A percentile compares a stretch with the other conserved stretches of the same genome.
Evolutionary conservation across 1,140 invertebrate genomes (phyloP).

Genomic region (Calliphora vicina): DNA sequence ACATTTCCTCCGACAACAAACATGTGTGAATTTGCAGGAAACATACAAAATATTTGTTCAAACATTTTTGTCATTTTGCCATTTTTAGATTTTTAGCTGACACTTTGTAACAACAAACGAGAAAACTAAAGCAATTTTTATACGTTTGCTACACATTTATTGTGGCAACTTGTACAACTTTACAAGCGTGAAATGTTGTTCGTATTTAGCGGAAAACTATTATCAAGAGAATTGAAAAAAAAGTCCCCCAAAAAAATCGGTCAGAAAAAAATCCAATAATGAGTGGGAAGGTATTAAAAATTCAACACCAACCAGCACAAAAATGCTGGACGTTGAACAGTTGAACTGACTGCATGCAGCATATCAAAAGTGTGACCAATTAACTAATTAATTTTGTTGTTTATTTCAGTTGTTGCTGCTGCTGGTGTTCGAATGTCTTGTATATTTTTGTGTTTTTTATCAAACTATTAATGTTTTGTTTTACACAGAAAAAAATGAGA

Average conservation of each 20-base stretch:
- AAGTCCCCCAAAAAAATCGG: not conserved
- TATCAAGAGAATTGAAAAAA: not conserved
- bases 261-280: not conserved
- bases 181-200: not conserved
- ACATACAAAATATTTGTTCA: not conserved
- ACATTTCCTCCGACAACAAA: not conserved
- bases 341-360: not conserved
- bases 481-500: not conserved
- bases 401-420: not conserved
- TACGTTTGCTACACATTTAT: not conserved
- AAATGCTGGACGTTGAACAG: not conserved
- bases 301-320: not conserved
- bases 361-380: conserved; percentile 15
- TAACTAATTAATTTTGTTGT: conserved; percentile 6
- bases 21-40: not conserved
- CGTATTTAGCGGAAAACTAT: not conserved
- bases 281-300: conserved; percentile 2
- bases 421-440: not conserved
- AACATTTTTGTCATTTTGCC: not conserved
- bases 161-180: not conserved
- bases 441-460: not conserved
- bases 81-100: not conserved
- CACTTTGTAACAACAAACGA: not conserved
- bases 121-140: not conserved
- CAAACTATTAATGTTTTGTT: not conserved